Base-by-base conservation (phyloP, 2,888 invertebrate species). In the Dysmachus trigonus region DNA sequence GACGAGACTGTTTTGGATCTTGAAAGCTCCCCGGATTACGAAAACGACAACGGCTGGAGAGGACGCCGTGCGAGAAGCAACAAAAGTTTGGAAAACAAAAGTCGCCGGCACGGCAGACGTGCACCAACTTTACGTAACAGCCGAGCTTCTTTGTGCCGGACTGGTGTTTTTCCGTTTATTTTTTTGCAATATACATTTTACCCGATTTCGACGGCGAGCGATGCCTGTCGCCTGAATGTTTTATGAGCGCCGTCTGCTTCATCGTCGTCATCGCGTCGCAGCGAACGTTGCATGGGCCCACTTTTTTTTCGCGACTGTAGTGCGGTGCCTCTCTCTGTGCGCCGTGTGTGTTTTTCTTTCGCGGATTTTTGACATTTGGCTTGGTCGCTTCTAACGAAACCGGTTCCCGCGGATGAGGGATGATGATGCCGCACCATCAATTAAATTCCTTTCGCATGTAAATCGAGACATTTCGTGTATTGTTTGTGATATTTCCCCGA, bases 381-480 rank as follows among this genome's bases (percentile, higher is more conserved):
- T 62, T 62, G 18, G 71, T 35, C 13, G 82, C 71, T n/a, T n/a
- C n/a, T 10, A 62, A 33, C 18, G 13, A 38, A 82, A 82, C 82
- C 82, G 62, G 82, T 82, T 82, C 22, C 10, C 33, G 30, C 53
- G 47, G 6, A 47, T 33, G 35, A 77, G 27, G n/a, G 51, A 51
- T 81, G 53, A 33, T n/a, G 81, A 47, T 41, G 18, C 18, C 22
- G 62, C 18, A 22, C 62, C 31, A 62, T 82, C 82, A 82, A 82
- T 82, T 82, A 62, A 82, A 41, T 41, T 82, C 35, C 53, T 82
- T 82, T 82, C 35, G 62, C 71, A 82, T 71, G 35, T 82, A 71
- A 82, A 82, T 62, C 71, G 62, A 53, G 33, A 82, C 62, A 33
- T 82, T 82, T 82, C 62, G 82, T 53, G 82, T 35, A 35, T 71